A percentile compares a stretch with the other conserved stretches of the same genome.
Evolutionary conservation across 1,140 invertebrate species (phyloP).

Genomic region (Neodiprion fabricii): DNA sequence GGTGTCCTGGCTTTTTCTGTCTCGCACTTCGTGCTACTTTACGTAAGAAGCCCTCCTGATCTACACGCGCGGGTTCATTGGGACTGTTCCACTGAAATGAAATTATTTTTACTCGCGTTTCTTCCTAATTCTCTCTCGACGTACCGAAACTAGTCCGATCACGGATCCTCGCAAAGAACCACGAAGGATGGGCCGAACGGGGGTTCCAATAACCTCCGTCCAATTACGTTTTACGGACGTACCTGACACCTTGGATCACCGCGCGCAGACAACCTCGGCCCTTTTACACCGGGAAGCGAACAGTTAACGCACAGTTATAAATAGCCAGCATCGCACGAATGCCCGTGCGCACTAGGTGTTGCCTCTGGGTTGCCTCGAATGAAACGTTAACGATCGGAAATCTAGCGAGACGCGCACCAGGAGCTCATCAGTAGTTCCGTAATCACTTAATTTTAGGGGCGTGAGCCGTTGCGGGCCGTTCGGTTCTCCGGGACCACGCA

Average conservation of each 20-base stretch:
- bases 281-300: neutral
- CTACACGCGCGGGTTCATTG: no score
- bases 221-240: neutral
- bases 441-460: constrained; percentile 10
- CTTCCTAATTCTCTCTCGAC: no score
- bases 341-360: no score
- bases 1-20: neutral
- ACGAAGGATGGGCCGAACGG: no score
- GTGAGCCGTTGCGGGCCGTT: neutral
- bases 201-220: neutral
- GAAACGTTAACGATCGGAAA: neutral
- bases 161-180: no score
- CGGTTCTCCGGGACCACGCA: neutral
- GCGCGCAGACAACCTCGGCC: neutral
- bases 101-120: no score
- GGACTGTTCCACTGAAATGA: no score
- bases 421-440: constrained; percentile 2
- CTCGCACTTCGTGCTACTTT: constrained; percentile 3
- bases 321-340: no score
- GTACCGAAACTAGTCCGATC: no score
- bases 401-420: neutral
- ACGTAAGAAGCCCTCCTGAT: neutral
- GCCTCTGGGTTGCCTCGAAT: no score
- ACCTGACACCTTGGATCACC: neutral
- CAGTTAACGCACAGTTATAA: no score